A percentile compares a stretch with the other conserved stretches of the same genome.
These are phyloP conservation scores for Coryphaenoides rupestris DNA, from an alignment of 2,113 vertebrate genomes.

Conservation along the genomic window DNA sequence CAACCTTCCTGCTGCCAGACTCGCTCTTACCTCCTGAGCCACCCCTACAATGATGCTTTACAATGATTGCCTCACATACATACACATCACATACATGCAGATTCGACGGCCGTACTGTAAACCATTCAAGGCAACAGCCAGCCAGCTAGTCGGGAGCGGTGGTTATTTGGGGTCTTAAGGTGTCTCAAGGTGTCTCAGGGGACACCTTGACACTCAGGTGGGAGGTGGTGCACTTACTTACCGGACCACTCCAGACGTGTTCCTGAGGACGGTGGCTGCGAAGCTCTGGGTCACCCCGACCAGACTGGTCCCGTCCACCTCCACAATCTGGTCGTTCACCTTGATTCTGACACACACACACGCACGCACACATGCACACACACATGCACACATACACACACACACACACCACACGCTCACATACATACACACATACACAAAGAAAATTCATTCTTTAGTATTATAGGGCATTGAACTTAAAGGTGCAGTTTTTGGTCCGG, in stretches of 20 bases:
- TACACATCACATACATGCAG: too few species aligned
- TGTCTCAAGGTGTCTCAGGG: too few species aligned
- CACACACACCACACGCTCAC: conserved; percentile 1
- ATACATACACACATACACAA: not conserved
- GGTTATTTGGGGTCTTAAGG: too few species aligned
- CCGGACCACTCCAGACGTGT: conserved; percentile 95
- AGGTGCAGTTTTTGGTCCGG: not conserved
- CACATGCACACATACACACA: not conserved
- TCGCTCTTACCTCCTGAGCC: too few species aligned
- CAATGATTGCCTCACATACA: too few species aligned
- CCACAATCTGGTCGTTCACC: conserved; percentile 98
- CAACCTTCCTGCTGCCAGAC: too few species aligned
- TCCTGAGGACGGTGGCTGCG: conserved; percentile 95
- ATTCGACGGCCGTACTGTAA: too few species aligned
- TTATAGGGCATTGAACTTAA: not conserved
- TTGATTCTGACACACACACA: conserved; percentile 80
- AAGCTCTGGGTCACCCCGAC: conserved; percentile 98
- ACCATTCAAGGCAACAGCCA: too few species aligned
- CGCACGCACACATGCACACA: not conserved
- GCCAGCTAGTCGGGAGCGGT: too few species aligned
- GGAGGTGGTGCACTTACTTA: conserved; percentile 56
- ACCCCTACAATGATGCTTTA: too few species aligned
- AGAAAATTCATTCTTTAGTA: not conserved
- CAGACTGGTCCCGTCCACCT: conserved; percentile 95
- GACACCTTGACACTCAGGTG: too few species aligned